Evolutionary conservation across 1,140 invertebrate species (phyloP), one percentile per base, ranked within the genome.

Genomic region (Cyphomyrmex costatus): DNA sequence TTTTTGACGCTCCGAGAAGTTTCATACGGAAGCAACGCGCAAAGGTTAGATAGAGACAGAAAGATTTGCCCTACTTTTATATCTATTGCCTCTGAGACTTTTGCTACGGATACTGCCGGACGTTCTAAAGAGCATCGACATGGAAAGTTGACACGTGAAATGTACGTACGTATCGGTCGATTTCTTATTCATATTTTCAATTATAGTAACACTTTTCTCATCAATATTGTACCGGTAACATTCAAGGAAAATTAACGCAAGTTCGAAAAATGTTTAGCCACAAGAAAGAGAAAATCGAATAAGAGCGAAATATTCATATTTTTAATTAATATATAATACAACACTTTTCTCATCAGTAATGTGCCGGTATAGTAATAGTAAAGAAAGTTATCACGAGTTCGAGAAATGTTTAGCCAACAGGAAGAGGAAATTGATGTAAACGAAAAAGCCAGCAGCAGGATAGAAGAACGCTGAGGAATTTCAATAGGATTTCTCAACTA

Each of bases 1-100:
- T 74, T 83, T 83, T 83, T 83, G 68, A 82, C 14, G 53, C 49
- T 56, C 10, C 21, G 10, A 53, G 19, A 73, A 82, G 33, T 60
- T 82, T 73, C 16, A 30, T 53, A 51, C 36, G 24, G 24, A 82
- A 82, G 66, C n/a, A 60, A 53, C 65, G n/a, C 24, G n/a, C 24
- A n/a, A 73, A 58, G 65, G 51, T 49, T 24, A 58, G 49, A 68
- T 14, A 24, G n/a, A 79, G 30, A 68, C 21, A 27, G 65, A 24
- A 12, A 65, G 12, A 27, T 68, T 68, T 82, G 66, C 30, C 36
- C 66, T 58, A 73, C 49, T 82, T 82, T 30, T 80, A 70, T 27
- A 51, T 56, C 79, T 60, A 42, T 73, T 73, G 73, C 36, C 27
- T 60, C 24, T 7, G 68, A 82, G 66, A 73, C 36, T 71, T 12